These are phyloP conservation scores for Lomographa bimaculata DNA, from an alignment of 2,888 invertebrate species.

Conservation along the genomic window DNA sequence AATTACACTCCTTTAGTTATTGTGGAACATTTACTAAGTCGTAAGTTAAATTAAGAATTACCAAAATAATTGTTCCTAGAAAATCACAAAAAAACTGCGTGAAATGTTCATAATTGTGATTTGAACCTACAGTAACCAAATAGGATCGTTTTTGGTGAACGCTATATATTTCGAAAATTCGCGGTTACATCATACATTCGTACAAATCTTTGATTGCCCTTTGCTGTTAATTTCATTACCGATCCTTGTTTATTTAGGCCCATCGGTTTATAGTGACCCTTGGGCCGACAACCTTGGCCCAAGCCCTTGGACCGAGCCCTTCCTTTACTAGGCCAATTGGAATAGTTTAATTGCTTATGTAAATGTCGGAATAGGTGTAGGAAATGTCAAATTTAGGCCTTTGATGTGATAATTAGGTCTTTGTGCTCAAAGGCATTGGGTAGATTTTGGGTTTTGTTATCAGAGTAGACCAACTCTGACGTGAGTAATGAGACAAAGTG, in stretches of 20 bases:
- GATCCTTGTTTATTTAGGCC: slow-evolving; percentile 53
- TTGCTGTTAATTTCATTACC: slow-evolving; percentile 50
- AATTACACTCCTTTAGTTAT: too few species aligned
- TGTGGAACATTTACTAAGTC: too few species aligned
- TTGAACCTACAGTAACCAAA: too few species aligned
- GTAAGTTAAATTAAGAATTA: too few species aligned
- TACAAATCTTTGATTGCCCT: slow-evolving; percentile 46
- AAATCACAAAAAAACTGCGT: too few species aligned
- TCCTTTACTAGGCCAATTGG: slow-evolving; percentile 29
- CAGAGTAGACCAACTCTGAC: neutral
- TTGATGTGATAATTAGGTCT: slow-evolving; percentile 22
- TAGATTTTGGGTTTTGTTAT: slow-evolving; percentile 3
- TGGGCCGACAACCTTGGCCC: slow-evolving; percentile 30
- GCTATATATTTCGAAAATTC: too few species aligned
- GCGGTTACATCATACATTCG: too few species aligned
- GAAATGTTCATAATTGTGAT: too few species aligned
- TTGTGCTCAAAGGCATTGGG: slow-evolving; percentile 11
- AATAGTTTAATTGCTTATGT: slow-evolving; percentile 31
- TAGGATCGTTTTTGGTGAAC: too few species aligned
- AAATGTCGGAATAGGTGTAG: slow-evolving; percentile 24
- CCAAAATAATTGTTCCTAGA: too few species aligned
- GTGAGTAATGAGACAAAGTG: neutral
- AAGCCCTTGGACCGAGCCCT: slow-evolving; percentile 18
- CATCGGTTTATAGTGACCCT: slow-evolving; percentile 47
- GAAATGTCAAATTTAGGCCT: slow-evolving; percentile 17